Evolutionary conservation across 2,113 vertebrate species (phyloP).

Genomic region (Myrmecophaga tridactyla): DNA sequence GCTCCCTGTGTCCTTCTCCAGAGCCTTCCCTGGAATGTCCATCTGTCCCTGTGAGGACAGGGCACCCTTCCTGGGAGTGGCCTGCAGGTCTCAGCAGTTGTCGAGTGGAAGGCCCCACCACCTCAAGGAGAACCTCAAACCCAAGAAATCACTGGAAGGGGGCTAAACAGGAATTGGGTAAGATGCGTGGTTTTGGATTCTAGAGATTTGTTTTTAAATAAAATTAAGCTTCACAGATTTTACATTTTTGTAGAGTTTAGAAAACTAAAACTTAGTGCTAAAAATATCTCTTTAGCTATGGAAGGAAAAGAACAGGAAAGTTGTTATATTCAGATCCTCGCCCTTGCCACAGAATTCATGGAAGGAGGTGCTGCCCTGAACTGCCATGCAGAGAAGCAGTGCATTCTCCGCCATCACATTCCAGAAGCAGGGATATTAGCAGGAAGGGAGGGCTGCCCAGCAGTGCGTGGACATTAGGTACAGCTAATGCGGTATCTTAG

Average conservation of each 20-base stretch:
- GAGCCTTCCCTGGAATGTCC: fast-evolving
- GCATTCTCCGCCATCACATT: neutral
- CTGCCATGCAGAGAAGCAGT: fast-evolving
- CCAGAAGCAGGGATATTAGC: fast-evolving
- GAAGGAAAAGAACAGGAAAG: neutral
- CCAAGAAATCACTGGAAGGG: too few species aligned
- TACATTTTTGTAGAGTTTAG: neutral
- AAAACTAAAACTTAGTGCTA: neutral
- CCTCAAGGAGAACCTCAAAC: neutral
- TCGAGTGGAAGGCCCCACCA: neutral
- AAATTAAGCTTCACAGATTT: neutral
- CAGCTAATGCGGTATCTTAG: fast-evolving
- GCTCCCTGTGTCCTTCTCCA: fast-evolving
- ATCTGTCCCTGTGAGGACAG: neutral
- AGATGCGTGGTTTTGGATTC: neutral
- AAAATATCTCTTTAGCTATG: neutral
- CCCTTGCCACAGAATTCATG: fast-evolving
- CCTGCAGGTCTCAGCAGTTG: fast-evolving
- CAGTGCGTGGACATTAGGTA: neutral
- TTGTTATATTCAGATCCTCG: fast-evolving
- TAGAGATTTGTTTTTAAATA: neutral
- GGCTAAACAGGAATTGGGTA: neutral
- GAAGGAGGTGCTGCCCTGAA: too few species aligned
- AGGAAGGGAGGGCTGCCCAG: neutral
- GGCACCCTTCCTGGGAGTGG: neutral